Evolutionary conservation across 1,140 invertebrate genomes (phyloP).

Genomic region (Neelides sp.): DNA sequence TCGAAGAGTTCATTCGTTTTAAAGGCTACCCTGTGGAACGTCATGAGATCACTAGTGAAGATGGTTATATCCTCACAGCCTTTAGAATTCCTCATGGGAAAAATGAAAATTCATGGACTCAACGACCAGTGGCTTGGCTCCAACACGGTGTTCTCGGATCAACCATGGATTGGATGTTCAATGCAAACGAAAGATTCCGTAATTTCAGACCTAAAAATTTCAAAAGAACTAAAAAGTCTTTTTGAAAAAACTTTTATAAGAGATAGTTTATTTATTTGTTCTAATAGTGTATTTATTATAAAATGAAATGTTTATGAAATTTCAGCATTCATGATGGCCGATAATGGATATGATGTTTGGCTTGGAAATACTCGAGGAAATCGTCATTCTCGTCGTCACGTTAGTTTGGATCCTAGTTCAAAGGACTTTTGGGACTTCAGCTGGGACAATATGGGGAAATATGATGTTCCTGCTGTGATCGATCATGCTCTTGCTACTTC

Average conservation of each 20-base stretch:
- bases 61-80: conserved; percentile 44
- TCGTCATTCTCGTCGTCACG: conserved; percentile 35
- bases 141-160: conserved; percentile 66
- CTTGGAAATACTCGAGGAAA: conserved; percentile 39
- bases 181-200: conserved; percentile 45
- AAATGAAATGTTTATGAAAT: no score
- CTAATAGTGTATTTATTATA: no score
- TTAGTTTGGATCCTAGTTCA: no score
- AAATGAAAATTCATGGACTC: conserved; percentile 10
- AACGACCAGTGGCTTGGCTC: conserved; percentile 32
- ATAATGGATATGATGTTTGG: conserved; percentile 39
- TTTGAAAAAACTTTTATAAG: no score
- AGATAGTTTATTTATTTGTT: no score
- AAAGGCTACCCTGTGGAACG: conserved; percentile 36
- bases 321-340: no score
- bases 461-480: conserved; percentile 52
- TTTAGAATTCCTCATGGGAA: conserved; percentile 41
- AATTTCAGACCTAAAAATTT: no score
- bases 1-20: conserved; percentile 3
- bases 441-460: conserved; percentile 51
- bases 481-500: conserved; percentile 46
- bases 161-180: conserved; percentile 59
- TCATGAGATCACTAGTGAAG: conserved; percentile 35
- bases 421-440: conserved; percentile 33
- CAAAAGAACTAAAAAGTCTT: no score